Evolutionary conservation across 1,140 invertebrate species (phyloP).

Genomic region (Drosophila bifasciata): DNA sequence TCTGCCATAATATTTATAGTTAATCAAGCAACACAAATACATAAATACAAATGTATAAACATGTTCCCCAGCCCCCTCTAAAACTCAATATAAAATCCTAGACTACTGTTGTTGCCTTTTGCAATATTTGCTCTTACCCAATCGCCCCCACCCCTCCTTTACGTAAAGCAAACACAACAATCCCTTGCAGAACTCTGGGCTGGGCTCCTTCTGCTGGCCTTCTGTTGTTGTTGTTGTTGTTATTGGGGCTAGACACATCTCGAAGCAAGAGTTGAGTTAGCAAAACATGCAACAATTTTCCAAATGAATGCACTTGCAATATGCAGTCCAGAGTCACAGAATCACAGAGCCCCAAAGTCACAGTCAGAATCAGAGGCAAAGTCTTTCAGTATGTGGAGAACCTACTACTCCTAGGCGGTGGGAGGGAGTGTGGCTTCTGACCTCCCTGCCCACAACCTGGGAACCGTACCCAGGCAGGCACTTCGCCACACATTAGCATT

Average conservation of each 20-base stretch:
- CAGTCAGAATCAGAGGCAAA: constrained; percentile 11
- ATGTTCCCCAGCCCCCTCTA: constrained; percentile 47
- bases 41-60: constrained; percentile 76
- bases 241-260: constrained; percentile 58
- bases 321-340: constrained; percentile 48
- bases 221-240: constrained; percentile 25
- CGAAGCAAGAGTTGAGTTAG: constrained; percentile 66
- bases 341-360: constrained; percentile 7
- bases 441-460: constrained; percentile 27
- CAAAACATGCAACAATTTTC: constrained; percentile 82
- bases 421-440: constrained; percentile 58
- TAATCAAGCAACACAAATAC: constrained; percentile 79
- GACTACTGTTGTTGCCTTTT: constrained; percentile 17
- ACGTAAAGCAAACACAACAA: constrained; percentile 36
- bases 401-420: too few relatives aligned
- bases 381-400: background rate
- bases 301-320: constrained; percentile 78
- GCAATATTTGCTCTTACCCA: constrained; percentile 55
- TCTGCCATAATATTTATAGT: constrained; percentile 77
- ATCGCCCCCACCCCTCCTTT: background rate
- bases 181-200: constrained; percentile 45
- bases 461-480: constrained; percentile 18
- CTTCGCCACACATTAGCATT: constrained; percentile 65
- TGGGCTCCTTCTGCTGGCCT: too few relatives aligned
- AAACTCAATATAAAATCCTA: constrained; percentile 9